Evolutionary conservation across 2,113 vertebrate species (phyloP), one percentile per base, ranked within the genome.

Genomic region (Calonectris borealis): DNA sequence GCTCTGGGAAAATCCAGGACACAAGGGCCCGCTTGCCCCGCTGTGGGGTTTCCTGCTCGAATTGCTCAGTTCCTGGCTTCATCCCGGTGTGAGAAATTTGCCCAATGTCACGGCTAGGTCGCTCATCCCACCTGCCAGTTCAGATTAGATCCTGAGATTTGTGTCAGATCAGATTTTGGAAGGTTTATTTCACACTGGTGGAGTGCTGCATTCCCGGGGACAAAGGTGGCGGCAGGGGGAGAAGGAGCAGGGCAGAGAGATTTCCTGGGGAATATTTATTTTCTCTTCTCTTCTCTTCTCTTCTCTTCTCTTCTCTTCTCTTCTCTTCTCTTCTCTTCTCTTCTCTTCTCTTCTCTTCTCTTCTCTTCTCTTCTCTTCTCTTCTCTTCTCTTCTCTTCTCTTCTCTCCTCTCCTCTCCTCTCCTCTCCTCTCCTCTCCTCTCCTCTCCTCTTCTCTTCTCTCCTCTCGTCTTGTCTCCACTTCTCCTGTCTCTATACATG

Each of bases 161-260:
- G 62, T 87, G 86, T 96, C 96, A 93, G 25, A 60, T 85, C 58
- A n/a, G 70, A 77, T 96, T 92, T 86, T 84, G 69, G 88, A 94
- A 93, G 69, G 58, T 60, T 82, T 94, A 12, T 94, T 92, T 94
- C 91, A 96, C 57, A 24, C 36, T 89, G 58, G 36, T 71, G 10
- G 27, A 72, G 72, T 83, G 60, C 71, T 62, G 49, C 1, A 3
- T 69, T 97, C 40, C 25, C 32, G 25, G 78, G 62, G 40, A 72
- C 49, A 34, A 85, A 69, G 36, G 62, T 90, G 48, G 15, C 12
- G 1, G 62, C 0, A 1, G 77, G 19, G 34, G 18, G 10, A 84
- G 55, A 78, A 91, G 40, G n/a, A 84, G 19, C 14, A 84, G 52
- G 42, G 21, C 20, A 58, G 60, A 83, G 52, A 70, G 14, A 52